Evolutionary conservation across 2,888 invertebrate species (phyloP), one percentile per base, ranked within the genome.

Genomic region (Clepsis dumicolana): DNA sequence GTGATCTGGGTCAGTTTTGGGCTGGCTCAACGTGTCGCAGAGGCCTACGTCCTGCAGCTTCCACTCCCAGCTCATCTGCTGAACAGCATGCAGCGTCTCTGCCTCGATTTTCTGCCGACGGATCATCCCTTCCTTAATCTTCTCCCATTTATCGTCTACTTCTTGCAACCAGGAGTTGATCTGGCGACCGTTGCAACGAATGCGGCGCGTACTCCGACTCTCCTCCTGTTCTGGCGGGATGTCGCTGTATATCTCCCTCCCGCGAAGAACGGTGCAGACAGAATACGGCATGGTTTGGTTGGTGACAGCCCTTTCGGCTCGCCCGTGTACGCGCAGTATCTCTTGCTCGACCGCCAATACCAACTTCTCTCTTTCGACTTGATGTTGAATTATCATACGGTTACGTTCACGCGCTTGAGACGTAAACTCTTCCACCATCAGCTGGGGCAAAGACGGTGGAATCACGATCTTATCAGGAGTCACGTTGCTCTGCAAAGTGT

Each of bases 91-190:
- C 65, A 98, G 90, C 8, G 97, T 97, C 85, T 98, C 97, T 0
- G 98, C 98, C 87, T 98, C 98, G 78, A 97, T 97, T 78, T 97
- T 97, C 85, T 98, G 98, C 21, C 98, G 94, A 60, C 97, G 84
- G 53, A 98, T 90, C 96, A 98, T 96, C 53, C 96, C 95, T 86
- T 97, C 97, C 94, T 98, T 98, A 60, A 98, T 97, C 91, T 97
- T 98, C 81, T 98, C 97, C 97, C 97, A 98, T 83, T 98, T 98
- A 80, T 98, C 98, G 82, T 97, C 97, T 0, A 98, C 97, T 84
- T 98, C 98, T 87, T 98, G 97, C 32, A 98, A 88, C 98, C 98
- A 98, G 72, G 97, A 97, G 21, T 97, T 89, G 80, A 98, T 96
- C 60, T 98, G 93, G 48, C 98, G 94, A 44, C 97, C 98, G 87